phyloP scores from a whole-genome alignment of 2,888 invertebrate genomes.

The Axea sp. region DNA sequence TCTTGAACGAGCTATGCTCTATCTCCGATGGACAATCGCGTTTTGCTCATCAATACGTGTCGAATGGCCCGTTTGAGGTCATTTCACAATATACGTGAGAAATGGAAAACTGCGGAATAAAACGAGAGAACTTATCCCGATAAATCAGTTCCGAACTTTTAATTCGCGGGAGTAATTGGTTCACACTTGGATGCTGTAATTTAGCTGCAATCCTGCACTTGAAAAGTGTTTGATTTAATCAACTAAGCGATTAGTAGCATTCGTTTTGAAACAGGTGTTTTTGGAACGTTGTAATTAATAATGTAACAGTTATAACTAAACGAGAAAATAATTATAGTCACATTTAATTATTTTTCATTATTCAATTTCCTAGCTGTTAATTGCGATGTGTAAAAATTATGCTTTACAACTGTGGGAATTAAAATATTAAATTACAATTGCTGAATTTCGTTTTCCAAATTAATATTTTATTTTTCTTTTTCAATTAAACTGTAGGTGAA shows the following conservation, averaged over 20 bases:
- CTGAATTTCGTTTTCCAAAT: too few species aligned
- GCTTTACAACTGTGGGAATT: too few species aligned
- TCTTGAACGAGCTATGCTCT: slow-evolving; percentile 11
- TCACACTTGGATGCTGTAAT: not conserved
- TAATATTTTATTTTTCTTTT: too few species aligned
- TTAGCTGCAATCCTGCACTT: not conserved
- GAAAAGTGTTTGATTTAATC: not conserved
- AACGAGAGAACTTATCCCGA: not conserved
- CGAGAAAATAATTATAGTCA: too few species aligned
- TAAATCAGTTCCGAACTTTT: not conserved
- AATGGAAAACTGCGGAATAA: not conserved
- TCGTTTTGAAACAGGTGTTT: not conserved
- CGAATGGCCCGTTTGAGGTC: slow-evolving; percentile 11
- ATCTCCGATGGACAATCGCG: slow-evolving; percentile 17
- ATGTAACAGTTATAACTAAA: too few species aligned
- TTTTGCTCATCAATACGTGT: slow-evolving; percentile 13
- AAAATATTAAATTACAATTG: too few species aligned
- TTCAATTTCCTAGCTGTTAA: too few species aligned
- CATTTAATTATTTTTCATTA: too few species aligned
- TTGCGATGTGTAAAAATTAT: too few species aligned
- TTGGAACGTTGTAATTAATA: not conserved
- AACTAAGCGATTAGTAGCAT: not conserved
- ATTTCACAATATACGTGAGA: not conserved
- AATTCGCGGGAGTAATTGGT: not conserved
- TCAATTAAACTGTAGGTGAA: too few species aligned